phyloP scores from a whole-genome alignment of 2,888 invertebrate species.

The Caradrina clavipalpis region DNA sequence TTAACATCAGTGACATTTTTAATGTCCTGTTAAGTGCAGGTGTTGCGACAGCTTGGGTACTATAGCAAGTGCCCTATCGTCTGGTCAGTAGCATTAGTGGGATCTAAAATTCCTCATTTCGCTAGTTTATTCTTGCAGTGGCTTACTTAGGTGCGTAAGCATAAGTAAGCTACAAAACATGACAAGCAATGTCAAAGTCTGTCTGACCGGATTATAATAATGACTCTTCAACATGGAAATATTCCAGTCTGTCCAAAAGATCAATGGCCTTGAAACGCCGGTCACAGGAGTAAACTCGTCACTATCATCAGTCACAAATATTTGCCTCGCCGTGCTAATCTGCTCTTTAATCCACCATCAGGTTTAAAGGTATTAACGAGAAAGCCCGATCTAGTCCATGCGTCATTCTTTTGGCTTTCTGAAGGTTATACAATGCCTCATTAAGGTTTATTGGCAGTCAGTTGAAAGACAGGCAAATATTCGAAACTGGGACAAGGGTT shows the following conservation, averaged over 20 bases:
- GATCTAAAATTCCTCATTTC: too few species aligned
- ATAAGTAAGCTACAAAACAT: not conserved
- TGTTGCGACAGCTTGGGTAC: too few species aligned
- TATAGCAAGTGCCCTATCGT: too few species aligned
- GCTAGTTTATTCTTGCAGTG: too few species aligned
- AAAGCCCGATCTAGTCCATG: constrained; percentile 70
- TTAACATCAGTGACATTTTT: too few species aligned
- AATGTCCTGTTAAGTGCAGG: too few species aligned
- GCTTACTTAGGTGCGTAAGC: too few species aligned
- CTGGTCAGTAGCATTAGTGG: too few species aligned
- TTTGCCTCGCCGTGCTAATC: constrained; percentile 71
- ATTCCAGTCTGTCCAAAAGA: constrained; percentile 35
- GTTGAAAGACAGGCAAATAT: constrained; percentile 55
- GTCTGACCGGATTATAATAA: not conserved
- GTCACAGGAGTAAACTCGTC: constrained; percentile 63
- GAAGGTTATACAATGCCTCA: constrained; percentile 68
- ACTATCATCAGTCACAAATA: constrained; percentile 71
- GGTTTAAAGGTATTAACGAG: constrained; percentile 71
- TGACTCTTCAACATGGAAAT: constrained; percentile 15
- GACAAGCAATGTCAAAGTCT: not conserved
- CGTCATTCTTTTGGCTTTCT: constrained; percentile 64
- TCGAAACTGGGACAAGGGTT: constrained; percentile 55
- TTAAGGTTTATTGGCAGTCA: constrained; percentile 70
- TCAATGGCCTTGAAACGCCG: constrained; percentile 65
- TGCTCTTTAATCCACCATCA: constrained; percentile 65